These are phyloP conservation scores for Lateolabrax maculatus DNA, from an alignment of 2,797 vertebrate genomes.

Conservation along the genomic window DNA sequence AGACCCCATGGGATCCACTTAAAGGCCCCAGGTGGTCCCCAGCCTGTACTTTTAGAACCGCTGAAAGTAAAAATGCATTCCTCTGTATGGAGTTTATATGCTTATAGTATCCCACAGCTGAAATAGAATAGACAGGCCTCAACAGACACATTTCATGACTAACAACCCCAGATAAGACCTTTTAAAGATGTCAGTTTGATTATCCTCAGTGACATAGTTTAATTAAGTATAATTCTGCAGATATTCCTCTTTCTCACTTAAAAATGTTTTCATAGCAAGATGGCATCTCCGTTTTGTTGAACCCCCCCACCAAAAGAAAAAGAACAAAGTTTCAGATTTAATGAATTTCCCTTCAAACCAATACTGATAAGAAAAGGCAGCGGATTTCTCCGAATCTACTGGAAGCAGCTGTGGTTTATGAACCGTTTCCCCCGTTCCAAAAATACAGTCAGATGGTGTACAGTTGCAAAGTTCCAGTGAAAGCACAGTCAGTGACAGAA, in stretches of 20 bases:
- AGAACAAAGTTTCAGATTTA: neutral
- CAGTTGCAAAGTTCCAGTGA: neutral
- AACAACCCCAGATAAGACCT: constrained; percentile 19
- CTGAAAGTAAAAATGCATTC: constrained; percentile 30
- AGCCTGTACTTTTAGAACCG: constrained; percentile 15
- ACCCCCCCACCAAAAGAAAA: no score
- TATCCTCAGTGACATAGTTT: neutral
- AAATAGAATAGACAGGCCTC: constrained; percentile 26
- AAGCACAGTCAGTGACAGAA: constrained; percentile 14
- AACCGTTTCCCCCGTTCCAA: neutral
- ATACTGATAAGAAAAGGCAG: neutral
- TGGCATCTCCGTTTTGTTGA: neutral
- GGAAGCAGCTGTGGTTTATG: neutral
- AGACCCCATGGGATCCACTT: constrained; percentile 28
- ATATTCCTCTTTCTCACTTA: constrained; percentile 18
- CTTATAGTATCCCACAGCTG: constrained; percentile 16
- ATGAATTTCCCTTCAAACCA: neutral
- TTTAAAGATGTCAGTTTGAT: constrained; percentile 29
- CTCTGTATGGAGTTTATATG: constrained; percentile 17
- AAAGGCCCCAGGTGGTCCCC: constrained; percentile 22
- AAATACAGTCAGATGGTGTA: neutral
- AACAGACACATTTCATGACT: constrained; percentile 25
- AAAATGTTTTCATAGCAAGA: neutral
- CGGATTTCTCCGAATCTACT: neutral
- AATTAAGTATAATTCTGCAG: neutral